Evolutionary conservation across 2,113 vertebrate species (phyloP).

Genomic region (Colius striatus): DNA sequence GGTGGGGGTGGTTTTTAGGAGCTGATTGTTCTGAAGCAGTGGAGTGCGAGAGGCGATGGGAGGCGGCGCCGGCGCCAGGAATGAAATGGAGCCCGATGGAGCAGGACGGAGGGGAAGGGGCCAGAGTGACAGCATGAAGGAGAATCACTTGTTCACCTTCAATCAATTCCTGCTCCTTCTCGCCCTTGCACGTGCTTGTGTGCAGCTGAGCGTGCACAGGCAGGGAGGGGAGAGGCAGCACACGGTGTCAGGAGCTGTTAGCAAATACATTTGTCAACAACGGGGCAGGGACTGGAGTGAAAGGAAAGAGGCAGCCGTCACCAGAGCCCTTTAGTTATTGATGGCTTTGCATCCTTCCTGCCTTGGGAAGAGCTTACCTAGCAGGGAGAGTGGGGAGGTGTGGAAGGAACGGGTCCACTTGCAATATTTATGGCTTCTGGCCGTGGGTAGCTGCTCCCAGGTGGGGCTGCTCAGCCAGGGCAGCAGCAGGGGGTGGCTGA

Average conservation of each 20-base stretch:
- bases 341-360: neutral
- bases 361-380: neutral
- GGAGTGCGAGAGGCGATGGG: neutral
- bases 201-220: conserved; percentile 13
- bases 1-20: neutral
- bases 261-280: conserved; percentile 63
- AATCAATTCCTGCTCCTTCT: conserved; percentile 76
- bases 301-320: neutral
- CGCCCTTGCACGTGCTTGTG: neutral
- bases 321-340: neutral
- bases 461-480: neutral
- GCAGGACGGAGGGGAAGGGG: neutral
- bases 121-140: conserved; percentile 71
- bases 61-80: neutral
- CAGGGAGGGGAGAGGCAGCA: neutral
- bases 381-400: neutral
- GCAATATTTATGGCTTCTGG: neutral
- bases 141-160: conserved; percentile 83
- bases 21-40: conserved; percentile 63
- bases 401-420: neutral
- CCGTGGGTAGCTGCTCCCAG: neutral
- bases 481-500: fast-evolving
- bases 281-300: neutral
- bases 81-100: conserved; percentile 10
- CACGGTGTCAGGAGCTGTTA: conserved; percentile 56